Conservation (phyloP, 1,140 invertebrate species). For the Drosophila dunni region DNA sequence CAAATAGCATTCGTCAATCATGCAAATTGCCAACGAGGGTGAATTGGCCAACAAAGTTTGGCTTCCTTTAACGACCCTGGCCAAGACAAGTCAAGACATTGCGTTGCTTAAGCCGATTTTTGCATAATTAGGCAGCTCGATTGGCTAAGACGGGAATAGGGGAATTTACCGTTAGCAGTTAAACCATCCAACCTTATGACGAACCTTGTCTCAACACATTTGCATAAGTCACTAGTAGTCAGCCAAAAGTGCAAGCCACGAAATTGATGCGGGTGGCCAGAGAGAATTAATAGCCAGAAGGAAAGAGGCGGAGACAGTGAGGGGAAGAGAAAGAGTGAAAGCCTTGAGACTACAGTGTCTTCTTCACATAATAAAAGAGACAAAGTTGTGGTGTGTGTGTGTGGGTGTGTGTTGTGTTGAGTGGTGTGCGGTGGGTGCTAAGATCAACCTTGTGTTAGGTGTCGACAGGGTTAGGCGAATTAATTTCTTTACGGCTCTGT, state of each 20-base stretch:
- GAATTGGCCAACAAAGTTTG: constrained; percentile 26
- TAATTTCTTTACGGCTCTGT: constrained; percentile 75
- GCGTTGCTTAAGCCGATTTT: constrained; percentile 42
- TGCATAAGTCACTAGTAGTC: constrained; percentile 44
- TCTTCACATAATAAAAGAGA: constrained; percentile 30
- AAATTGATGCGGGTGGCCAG: constrained; percentile 52
- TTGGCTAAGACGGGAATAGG: constrained; percentile 7
- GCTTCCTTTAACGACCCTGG: constrained; percentile 37
- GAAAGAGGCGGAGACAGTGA: neutral
- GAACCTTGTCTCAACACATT: constrained; percentile 45
- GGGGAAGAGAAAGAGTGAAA: constrained; percentile 33
- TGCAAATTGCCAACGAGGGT: constrained; percentile 38
- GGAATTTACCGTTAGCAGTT: constrained; percentile 18
- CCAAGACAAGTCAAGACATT: constrained; percentile 24
- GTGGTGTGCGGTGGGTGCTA: constrained; percentile 12
- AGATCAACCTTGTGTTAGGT: constrained; percentile 63
- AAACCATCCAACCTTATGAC: constrained; percentile 33
- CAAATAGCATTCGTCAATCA: constrained; percentile 45
- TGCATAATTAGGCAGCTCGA: constrained; percentile 66
- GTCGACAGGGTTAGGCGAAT: constrained; percentile 81
- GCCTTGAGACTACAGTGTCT: constrained; percentile 27
- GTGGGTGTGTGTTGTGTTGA: neutral
- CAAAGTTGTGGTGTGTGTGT: constrained; percentile 16
- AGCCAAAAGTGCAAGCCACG: constrained; percentile 57
- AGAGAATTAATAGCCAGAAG: constrained; percentile 8